Evolutionary conservation across 2,888 invertebrate genomes (phyloP).

Genomic region (Acanthoscelides obtectus): DNA sequence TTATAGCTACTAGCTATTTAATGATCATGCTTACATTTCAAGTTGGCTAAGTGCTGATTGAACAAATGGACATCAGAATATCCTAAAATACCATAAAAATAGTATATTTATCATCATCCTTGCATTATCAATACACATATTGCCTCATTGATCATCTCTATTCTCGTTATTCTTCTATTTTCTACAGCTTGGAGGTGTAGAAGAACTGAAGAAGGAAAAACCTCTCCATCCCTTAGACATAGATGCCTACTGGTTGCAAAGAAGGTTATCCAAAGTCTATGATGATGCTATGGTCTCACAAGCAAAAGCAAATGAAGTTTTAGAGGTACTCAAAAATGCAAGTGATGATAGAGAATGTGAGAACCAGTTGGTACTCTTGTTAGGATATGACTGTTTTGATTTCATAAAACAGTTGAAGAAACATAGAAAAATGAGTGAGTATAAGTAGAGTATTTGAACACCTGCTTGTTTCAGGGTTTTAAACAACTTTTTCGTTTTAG

Average conservation of each 20-base stretch:
- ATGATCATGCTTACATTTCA: no score
- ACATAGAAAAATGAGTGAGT: slow-evolving; percentile 76
- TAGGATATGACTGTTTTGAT: slow-evolving; percentile 96
- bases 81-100: no score
- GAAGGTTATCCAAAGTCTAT: slow-evolving; percentile 89
- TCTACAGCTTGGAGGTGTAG: slow-evolving; percentile 59
- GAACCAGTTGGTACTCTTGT: slow-evolving; percentile 87
- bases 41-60: no score
- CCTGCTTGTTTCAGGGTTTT: not conserved
- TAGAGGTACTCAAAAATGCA: slow-evolving; percentile 83
- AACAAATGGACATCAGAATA: no score
- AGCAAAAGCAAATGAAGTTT: slow-evolving; percentile 78
- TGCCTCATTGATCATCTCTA: no score
- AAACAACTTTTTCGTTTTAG: slow-evolving; percentile 49
- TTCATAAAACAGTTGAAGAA: slow-evolving; percentile 93
- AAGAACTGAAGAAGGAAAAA: slow-evolving; percentile 73
- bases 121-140: no score
- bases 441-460: slow-evolving; percentile 8
- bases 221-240: slow-evolving; percentile 90
- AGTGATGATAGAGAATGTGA: slow-evolving; percentile 96
- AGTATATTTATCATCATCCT: no score
- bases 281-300: slow-evolving; percentile 97
- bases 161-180: no score
- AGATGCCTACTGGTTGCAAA: slow-evolving; percentile 98
- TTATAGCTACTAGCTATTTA: no score